Conservation (phyloP, 2,888 invertebrate species). For the Chymomyza fuscimana region DNA sequence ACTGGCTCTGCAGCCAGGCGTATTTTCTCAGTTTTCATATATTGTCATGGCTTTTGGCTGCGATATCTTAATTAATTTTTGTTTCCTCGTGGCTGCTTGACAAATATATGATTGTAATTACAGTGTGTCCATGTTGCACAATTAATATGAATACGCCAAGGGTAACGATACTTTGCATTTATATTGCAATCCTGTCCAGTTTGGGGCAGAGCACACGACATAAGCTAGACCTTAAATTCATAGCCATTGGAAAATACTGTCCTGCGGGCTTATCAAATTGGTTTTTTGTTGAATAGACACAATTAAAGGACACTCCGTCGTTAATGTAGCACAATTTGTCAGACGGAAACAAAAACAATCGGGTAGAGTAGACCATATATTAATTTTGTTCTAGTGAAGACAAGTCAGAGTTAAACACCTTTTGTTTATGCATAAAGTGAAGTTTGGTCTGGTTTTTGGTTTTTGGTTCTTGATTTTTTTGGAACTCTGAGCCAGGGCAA, state of each 20-base stretch:
- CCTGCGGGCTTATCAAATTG: not conserved
- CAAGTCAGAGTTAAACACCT: not conserved
- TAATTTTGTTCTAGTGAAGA: not conserved
- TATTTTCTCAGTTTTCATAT: not conserved
- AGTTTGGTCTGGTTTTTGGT: not conserved
- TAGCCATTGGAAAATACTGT: not conserved
- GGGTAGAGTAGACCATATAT: not conserved
- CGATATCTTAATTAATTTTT: constrained; percentile 34
- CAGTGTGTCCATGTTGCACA: constrained; percentile 9
- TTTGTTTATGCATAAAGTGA: not conserved
- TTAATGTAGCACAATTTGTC: not conserved
- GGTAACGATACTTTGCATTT: not conserved
- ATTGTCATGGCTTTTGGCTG: not conserved
- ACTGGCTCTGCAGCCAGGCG: not conserved
- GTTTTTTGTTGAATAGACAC: not conserved
- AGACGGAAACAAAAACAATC: not conserved
- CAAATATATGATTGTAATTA: constrained; percentile 41
- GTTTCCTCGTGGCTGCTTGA: not conserved
- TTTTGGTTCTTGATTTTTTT: not conserved
- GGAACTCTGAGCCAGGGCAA: not conserved
- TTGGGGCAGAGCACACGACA: not conserved
- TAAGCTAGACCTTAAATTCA: not conserved
- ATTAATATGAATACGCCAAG: not conserved
- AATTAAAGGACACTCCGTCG: not conserved
- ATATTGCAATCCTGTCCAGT: not conserved